Base-by-base conservation (phyloP, 2,797 vertebrate genomes). In the Anisognathus igniventris region DNA sequence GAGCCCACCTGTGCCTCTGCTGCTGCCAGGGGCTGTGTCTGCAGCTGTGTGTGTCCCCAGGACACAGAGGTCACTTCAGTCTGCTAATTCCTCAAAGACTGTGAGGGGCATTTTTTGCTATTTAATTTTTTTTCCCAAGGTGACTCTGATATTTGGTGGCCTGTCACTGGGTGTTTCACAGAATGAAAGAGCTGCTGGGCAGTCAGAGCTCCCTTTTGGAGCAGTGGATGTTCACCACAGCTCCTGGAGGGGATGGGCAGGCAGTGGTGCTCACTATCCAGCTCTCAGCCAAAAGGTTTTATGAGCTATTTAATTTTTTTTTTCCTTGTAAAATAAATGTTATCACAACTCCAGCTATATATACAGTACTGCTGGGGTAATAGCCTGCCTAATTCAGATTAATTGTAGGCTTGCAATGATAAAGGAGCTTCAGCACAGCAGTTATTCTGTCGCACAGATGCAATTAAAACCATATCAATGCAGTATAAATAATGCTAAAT, bases 301-400 rank as follows among this genome's bases (percentile, higher is more conserved):
- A 74, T 60, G 50, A 81, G 48, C 68, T 75, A 67, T 75, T 93
- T 66, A 20, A 23, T 35, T 91, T 58, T 66, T 56, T 39, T 56
- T 39, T 7, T 2, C n/a, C 42, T 40, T 60, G 57, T 90, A 87
- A 95, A 81, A 50, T 58, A 92, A 92, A 86, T 86, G 76, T 80
- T 90, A 44, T 72, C 66, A 47, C 53, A 88, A 88, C 61, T 95
- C 64, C 39, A 88, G 12, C 54, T 77, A 50, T 64, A 86, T 45
- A 70, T 94, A 67, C 42, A 74, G 51, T 48, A 25, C 71, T 66
- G 27, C 53, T 56, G 21, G 9, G 65, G 30, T 88, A 71, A 74
- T 60, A 92, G 40, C 61, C 67, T 95, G 88, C 91, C 93, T 96
- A 96, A 97, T 95, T 93, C 92, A 95, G 96, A 97, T 97, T 96